These are phyloP conservation scores for Eupithecia dodoneata DNA, from an alignment of 2,888 invertebrate species.

Conservation along the genomic window DNA sequence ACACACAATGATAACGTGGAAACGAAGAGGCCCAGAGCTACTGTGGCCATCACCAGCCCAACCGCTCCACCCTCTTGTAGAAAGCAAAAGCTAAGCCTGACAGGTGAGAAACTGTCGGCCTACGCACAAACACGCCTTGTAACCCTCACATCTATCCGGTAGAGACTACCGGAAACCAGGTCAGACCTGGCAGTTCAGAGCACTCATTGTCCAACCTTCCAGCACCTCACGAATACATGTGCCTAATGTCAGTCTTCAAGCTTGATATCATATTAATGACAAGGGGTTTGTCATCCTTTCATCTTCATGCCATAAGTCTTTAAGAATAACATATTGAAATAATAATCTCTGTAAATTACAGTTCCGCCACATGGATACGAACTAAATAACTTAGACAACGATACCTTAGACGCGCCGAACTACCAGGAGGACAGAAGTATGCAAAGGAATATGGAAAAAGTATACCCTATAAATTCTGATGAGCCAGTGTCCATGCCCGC, in stretches of 20 bases:
- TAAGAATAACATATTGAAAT: neutral
- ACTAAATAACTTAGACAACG: slow-evolving; percentile 86
- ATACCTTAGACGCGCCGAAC: slow-evolving; percentile 86
- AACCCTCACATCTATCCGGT: slow-evolving; percentile 40
- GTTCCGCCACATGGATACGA: slow-evolving; percentile 87
- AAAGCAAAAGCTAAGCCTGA: slow-evolving; percentile 89
- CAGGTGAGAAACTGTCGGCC: slow-evolving; percentile 79
- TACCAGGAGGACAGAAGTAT: slow-evolving; percentile 76
- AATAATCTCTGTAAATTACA: slow-evolving; percentile 48
- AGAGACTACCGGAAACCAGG: slow-evolving; percentile 44
- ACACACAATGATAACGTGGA: slow-evolving; percentile 65
- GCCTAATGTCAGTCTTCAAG: slow-evolving; percentile 32
- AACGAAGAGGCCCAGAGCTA: slow-evolving; percentile 62
- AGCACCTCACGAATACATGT: slow-evolving; percentile 41
- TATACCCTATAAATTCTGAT: slow-evolving; percentile 73
- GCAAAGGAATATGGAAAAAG: slow-evolving; percentile 68
- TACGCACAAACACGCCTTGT: slow-evolving; percentile 48
- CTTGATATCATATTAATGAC: slow-evolving; percentile 26
- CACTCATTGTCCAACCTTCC: slow-evolving; percentile 46
- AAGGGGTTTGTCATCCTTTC: slow-evolving; percentile 32
- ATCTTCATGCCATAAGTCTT: slow-evolving; percentile 20
- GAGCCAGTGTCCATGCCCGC: slow-evolving; percentile 79
- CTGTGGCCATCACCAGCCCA: slow-evolving; percentile 86
- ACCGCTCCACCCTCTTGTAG: slow-evolving; percentile 85
- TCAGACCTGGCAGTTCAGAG: slow-evolving; percentile 36